Evolutionary conservation across 2,888 invertebrate species (phyloP).

Genomic region (Imbricaverruca yamaguchii): DNA sequence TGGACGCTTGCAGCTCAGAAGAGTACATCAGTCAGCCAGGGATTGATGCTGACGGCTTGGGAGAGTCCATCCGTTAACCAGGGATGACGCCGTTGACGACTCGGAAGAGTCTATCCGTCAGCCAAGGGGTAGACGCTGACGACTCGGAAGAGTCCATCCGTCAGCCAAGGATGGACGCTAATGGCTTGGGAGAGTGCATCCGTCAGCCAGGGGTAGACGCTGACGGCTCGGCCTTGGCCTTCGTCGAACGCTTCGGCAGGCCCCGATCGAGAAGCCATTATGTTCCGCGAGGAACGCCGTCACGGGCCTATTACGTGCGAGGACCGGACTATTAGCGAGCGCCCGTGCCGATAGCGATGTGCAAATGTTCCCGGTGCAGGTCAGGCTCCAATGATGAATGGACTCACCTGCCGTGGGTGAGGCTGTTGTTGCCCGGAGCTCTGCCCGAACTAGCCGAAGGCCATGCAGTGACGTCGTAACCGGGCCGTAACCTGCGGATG

Average conservation of each 20-base stretch:
- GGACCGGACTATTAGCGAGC: neutral
- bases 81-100: too few relatives aligned
- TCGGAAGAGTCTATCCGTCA: too few relatives aligned
- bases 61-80: too few relatives aligned
- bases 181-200: neutral
- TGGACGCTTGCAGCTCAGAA: too few relatives aligned
- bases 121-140: too few relatives aligned
- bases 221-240: slow-evolving; percentile 1
- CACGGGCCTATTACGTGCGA: neutral
- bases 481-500: neutral
- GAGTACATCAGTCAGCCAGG: too few relatives aligned
- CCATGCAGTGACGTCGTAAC: neutral
- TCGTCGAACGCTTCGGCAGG: neutral
- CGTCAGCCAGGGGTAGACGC: neutral
- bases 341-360: neutral
- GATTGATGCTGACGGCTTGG: too few relatives aligned
- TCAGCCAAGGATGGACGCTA: too few relatives aligned
- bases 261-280: neutral
- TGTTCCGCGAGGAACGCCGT: neutral
- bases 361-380: neutral
- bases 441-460: neutral
- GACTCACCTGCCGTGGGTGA: neutral
- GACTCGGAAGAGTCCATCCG: too few relatives aligned
- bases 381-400: neutral
- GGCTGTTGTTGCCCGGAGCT: neutral